Percentiles rank a stretch among this genome's conserved stretches.
Evolutionary conservation across 2,797 vertebrate species (phyloP).

Genomic region (Chloroceryle amazona): DNA sequence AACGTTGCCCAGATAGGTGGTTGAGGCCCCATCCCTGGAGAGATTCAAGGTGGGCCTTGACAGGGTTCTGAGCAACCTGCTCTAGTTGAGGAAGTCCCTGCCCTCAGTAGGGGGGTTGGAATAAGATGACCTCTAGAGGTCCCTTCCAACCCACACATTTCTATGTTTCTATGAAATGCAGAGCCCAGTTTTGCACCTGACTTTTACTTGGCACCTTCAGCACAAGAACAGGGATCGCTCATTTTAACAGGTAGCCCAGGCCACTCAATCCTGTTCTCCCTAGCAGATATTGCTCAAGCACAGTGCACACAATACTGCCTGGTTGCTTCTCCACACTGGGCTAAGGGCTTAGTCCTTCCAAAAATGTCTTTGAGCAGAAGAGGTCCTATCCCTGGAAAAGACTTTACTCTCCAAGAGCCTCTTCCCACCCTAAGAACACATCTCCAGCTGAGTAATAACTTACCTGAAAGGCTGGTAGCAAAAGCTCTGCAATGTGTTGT

Average conservation of each 20-base stretch:
- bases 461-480: neutral
- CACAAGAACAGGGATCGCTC: fast-evolving
- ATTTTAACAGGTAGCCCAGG: neutral
- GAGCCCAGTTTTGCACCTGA: neutral
- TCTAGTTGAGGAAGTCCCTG: too few relatives aligned
- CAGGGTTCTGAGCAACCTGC: too few relatives aligned
- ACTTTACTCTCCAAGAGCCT: neutral
- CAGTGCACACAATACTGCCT: neutral
- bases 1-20: too few relatives aligned
- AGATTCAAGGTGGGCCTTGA: too few relatives aligned
- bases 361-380: neutral
- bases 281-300: neutral
- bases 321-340: neutral
- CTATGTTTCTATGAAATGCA: too few relatives aligned
- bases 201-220: neutral
- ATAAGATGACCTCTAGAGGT: too few relatives aligned
- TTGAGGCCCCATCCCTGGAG: too few relatives aligned
- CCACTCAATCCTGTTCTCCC: neutral
- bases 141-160: too few relatives aligned
- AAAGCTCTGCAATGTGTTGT: neutral
- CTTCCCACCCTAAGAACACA: neutral
- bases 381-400: neutral
- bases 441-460: neutral
- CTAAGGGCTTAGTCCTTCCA: neutral
- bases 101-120: too few relatives aligned